Base-by-base conservation (phyloP, 2,113 vertebrate species). In the Phalacrocorax aristotelis region DNA sequence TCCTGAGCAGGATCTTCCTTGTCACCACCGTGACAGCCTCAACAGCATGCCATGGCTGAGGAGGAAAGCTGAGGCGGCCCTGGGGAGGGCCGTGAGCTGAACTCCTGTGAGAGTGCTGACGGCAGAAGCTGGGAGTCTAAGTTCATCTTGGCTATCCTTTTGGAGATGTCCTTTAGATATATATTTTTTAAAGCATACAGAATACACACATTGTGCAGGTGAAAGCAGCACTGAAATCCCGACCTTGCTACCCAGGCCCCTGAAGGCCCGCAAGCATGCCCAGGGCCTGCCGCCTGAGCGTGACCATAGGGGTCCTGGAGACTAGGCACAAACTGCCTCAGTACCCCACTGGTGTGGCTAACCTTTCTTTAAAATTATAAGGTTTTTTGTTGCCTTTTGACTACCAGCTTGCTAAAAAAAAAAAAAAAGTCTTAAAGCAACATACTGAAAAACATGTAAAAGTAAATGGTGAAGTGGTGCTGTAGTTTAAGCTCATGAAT, bases 1-100 rank as follows among this genome's bases (percentile, higher is more conserved):
- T 46, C 20, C 44, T 6, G 27, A 6, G 34, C 14, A 2, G 34
- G 7, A 40, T 5, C 6, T 27, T 70, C 46, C 66, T 29, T 19
- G 71, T 72, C 96, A 64, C 19, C 0, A 0, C 89, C 0, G 1
- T 60, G 91, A 52, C 80, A 68, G 52, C 38, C 26, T 44, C 11
- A 25, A 3, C 0, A 0, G 34, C 0, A 1, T 0, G 1, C 19
- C 12, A 4, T 16, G 54, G 46, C 79, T 1, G 14, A 16, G 26
- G 12, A 22, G 44, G n/a, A 10, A 32, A 38, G 49, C 46, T 20
- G n/a, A 49, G 36, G 51, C 14, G 20, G 46, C 49, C 34, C 13
- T 2, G 2, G 40, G 49, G 40, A 61, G 51, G 13, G 32, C 7
- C 1, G 0, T 0, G 14, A 2, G 10, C 40, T 22, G 23, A 13